phyloP scores from a whole-genome alignment of 2,888 invertebrate genomes.

The Drosophila tripunctata region DNA sequence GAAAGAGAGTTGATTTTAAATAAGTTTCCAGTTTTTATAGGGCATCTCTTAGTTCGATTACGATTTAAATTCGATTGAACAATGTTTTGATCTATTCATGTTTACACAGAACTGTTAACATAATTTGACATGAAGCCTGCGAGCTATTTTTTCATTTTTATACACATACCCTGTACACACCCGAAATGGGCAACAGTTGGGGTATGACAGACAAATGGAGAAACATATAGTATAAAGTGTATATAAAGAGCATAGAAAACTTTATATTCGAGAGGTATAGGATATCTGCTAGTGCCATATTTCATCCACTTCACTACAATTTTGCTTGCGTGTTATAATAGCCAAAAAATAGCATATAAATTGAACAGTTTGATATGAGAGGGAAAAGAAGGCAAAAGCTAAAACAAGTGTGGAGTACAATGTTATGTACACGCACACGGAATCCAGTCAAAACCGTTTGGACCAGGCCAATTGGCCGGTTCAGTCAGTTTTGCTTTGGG shows the following conservation, averaged over 20 bases:
- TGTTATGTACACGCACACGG: constrained; percentile 23
- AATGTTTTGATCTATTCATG: constrained; percentile 31
- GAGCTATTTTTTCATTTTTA: constrained; percentile 19
- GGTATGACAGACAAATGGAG: neutral
- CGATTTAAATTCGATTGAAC: constrained; percentile 22
- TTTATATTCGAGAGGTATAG: neutral
- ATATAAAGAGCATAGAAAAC: no score
- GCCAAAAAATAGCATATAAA: constrained; percentile 17
- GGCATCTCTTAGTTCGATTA: neutral
- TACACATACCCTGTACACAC: constrained; percentile 10
- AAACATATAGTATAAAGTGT: neutral
- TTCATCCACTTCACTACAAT: neutral
- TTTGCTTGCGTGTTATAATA: constrained; percentile 37
- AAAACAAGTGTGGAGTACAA: constrained; percentile 26
- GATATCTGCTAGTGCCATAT: neutral
- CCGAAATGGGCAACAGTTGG: neutral
- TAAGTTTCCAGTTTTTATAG: neutral
- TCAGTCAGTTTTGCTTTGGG: constrained; percentile 25
- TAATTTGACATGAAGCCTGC: constrained; percentile 46
- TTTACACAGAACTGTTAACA: constrained; percentile 37
- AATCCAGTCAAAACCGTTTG: constrained; percentile 27
- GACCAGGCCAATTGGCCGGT: constrained; percentile 37
- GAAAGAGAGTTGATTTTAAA: neutral
- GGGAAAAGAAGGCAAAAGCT: no score
- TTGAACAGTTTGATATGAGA: constrained; percentile 17